A percentile compares a stretch with the other conserved stretches of the same genome.
These are phyloP conservation scores for Poecilobothrus nobilitatus DNA, from an alignment of 2,888 invertebrate species.

Conservation along the genomic window DNA sequence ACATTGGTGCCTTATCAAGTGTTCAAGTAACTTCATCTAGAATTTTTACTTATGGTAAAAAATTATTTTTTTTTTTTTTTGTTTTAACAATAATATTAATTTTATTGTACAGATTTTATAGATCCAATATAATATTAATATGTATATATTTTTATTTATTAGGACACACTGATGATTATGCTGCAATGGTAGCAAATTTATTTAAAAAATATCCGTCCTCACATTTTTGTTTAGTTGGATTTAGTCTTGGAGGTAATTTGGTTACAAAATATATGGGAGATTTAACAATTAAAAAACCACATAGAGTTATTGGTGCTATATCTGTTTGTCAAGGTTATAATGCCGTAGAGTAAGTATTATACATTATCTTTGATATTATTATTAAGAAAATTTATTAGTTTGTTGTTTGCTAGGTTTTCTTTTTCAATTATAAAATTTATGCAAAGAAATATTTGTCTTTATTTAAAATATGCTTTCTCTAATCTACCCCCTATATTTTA, in stretches of 20 bases:
- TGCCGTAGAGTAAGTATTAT: constrained; percentile 72
- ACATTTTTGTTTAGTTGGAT: constrained; percentile 76
- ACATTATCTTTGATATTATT: background rate
- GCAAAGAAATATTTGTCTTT: too few species aligned
- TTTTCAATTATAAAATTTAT: constrained; percentile 4
- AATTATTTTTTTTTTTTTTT: background rate
- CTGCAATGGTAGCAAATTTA: constrained; percentile 70
- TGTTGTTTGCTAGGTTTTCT: too few species aligned
- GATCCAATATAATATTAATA: too few species aligned
- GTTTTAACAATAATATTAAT: constrained; percentile 12
- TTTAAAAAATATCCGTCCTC: constrained; percentile 64
- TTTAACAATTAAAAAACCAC: constrained; percentile 51
- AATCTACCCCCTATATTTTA: too few species aligned
- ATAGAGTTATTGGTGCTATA: constrained; percentile 75
- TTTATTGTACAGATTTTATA: background rate
- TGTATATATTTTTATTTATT: constrained; percentile 7
- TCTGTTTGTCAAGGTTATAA: constrained; percentile 94
- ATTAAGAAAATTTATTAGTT: background rate
- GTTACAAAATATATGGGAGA: constrained; percentile 90
- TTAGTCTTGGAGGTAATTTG: constrained; percentile 88
- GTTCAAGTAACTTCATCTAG: constrained; percentile 79
- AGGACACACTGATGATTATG: constrained; percentile 87
- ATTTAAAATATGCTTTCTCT: too few species aligned
- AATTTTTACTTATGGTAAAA: constrained; percentile 85
- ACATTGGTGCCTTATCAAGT: constrained; percentile 79